Evolutionary conservation across 35 echinoderm and acorn worm genomes (phyloP).

Genomic region (Heliocidaris erythrogramma): DNA sequence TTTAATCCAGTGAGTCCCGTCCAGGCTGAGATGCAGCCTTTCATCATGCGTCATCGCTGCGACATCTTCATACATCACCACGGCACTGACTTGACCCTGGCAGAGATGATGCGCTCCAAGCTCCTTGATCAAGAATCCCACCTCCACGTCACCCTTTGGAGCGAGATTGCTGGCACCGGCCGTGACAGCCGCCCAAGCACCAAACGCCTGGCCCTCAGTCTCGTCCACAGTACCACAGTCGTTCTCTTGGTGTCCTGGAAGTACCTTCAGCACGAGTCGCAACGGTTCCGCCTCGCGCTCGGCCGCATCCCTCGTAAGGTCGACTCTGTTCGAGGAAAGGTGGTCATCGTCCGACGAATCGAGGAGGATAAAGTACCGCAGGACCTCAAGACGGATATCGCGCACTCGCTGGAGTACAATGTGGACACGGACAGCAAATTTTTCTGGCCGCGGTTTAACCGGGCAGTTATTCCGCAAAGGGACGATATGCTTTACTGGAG

Average conservation of each 20-base stretch:
- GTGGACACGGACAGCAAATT: conserved; percentile 56
- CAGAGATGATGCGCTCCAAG: conserved; percentile 55
- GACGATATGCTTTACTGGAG: conserved; percentile 60
- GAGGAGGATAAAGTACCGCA: conserved; percentile 41
- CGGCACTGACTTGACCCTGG: conserved; percentile 48
- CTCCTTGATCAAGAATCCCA: conserved; percentile 59
- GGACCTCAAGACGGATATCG: conserved; percentile 12
- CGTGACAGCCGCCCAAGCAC: conserved; percentile 46
- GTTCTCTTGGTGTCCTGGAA: conserved; percentile 44
- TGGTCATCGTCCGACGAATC: conserved; percentile 36
- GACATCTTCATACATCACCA: conserved; percentile 63
- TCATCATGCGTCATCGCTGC: conserved; percentile 38
- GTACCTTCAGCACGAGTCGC: conserved; percentile 53
- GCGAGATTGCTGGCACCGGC: conserved; percentile 49
- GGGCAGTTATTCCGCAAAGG: conserved; percentile 41
- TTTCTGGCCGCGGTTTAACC: conserved; percentile 53
- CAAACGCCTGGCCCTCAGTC: conserved; percentile 52
- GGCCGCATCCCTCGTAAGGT: conserved; percentile 38
- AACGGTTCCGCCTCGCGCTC: conserved; percentile 41
- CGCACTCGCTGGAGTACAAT: conserved; percentile 54
- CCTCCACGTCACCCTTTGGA: conserved; percentile 51
- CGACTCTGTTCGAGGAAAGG: conserved; percentile 44
- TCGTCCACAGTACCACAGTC: conserved; percentile 47
- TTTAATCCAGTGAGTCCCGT: conserved; percentile 22
- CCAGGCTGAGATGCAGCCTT: conserved; percentile 43